phyloP scores from a whole-genome alignment of 1,140 invertebrate genomes.

The Bombus sylvicola region DNA sequence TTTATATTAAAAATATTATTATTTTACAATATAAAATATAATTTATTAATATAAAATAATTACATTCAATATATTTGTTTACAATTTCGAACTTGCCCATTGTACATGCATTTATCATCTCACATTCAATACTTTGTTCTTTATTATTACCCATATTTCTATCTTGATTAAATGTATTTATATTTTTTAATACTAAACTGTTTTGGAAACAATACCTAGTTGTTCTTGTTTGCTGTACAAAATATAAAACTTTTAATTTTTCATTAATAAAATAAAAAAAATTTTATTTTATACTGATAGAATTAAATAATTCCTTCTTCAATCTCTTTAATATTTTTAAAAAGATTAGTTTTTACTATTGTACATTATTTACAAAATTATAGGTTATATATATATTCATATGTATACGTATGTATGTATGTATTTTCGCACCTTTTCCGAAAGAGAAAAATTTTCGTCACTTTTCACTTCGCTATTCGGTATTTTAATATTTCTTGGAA shows the following conservation, averaged over 20 bases:
- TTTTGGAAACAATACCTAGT: neutral
- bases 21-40: neutral
- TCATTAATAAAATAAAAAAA: too few species aligned
- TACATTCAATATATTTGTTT: conserved; percentile 70
- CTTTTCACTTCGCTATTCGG: conserved; percentile 52
- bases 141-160: neutral
- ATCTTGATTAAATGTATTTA: neutral
- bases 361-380: too few species aligned
- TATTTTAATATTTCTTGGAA: conserved; percentile 53
- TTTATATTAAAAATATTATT: neutral
- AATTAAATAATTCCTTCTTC: neutral
- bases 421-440: conserved; percentile 28
- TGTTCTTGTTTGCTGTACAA: neutral
- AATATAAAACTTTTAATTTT: neutral
- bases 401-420: neutral
- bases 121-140: neutral
- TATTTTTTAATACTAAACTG: too few species aligned
- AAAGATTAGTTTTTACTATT: neutral
- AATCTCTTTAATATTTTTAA: neutral
- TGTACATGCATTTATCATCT: conserved; percentile 70
- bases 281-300: neutral
- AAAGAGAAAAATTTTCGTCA: conserved; percentile 45
- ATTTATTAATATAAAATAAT: conserved; percentile 34
- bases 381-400: neutral
- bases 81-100: conserved; percentile 61